Base-by-base conservation (phyloP, 1,140 invertebrate species). In the Gonioctena quinquepunctata region DNA sequence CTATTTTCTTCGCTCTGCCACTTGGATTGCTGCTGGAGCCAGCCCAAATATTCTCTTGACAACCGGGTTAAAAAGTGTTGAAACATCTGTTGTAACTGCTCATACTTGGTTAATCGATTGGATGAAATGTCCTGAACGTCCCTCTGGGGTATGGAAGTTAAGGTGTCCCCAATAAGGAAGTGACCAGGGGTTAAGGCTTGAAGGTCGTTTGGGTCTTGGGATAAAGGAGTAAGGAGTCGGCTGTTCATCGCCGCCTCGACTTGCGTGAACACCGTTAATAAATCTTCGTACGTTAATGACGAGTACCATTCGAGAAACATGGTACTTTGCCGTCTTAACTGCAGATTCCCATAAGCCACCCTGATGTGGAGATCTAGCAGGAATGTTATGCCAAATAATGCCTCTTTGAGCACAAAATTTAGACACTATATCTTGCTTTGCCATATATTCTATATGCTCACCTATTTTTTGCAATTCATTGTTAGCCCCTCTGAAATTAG, bases 271-370 rank as follows among this genome's bases (percentile, higher is more conserved):
- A 76, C 62, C 4, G 78, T 81, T 18, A 59, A 42, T 22, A 80
- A 62, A 28, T 80, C 76, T 56, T 82, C 79, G 33, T 70, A 80
- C 3, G 74, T 80, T 5, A 67, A 67, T 73, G 56, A 23, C 70
- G 66, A 7, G 66, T 28, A 8, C 73, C 67, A 80, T 61, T 57
- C 79, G 48, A 19, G 19, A 68, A 11, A 76, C 27, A 42, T 77
- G 72, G 49, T 33, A 49, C 42, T 81, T 70, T 52, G 71, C 19
- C 18, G 59, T 59, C 57, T 79, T 76, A 7, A 84, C 79, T 0
- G 56, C 54, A n/a, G 73, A 49, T 63, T 84, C 82, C 82, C 72
- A 84, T 23, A 77, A 72, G 2, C 83, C 83, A 57, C 84, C 83
- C 28, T 79, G 77, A 66, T 83, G 74, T 1, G 79, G 73, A 19